phyloP scores from a whole-genome alignment of 2,888 invertebrate genomes.

The Brenthis hecate region DNA sequence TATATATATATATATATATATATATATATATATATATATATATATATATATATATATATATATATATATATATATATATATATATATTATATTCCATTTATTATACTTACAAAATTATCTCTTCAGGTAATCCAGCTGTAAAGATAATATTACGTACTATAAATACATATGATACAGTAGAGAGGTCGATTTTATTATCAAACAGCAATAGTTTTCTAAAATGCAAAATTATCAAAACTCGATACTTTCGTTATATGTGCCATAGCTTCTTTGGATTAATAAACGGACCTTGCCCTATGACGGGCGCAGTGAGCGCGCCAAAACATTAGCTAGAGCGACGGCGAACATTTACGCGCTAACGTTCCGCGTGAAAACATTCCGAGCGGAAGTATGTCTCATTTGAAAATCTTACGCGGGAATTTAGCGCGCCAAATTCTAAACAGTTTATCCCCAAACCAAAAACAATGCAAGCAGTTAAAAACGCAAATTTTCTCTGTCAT shows the following conservation, averaged over 20 bases:
- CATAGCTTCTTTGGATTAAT: constrained; percentile 33
- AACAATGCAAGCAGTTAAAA: constrained; percentile 49
- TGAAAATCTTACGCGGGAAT: constrained; percentile 75
- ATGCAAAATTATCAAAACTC: background rate
- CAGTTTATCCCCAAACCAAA: constrained; percentile 39
- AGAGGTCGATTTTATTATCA: background rate
- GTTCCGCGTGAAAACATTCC: constrained; percentile 59
- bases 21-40: no score
- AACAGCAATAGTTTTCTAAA: background rate
- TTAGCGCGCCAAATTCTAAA: constrained; percentile 67
- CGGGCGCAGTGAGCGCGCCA: constrained; percentile 60
- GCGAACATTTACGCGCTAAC: constrained; percentile 59
- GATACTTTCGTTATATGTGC: constrained; percentile 5
- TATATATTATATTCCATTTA: no score
- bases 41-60: no score
- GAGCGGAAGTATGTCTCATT: constrained; percentile 66
- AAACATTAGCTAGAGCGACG: constrained; percentile 52
- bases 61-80: no score
- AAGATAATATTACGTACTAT: no score
- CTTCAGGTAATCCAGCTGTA: no score
- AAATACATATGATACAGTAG: no score
- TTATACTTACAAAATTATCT: no score
- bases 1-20: no score
- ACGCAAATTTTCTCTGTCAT: constrained; percentile 13
- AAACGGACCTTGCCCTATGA: constrained; percentile 70